Percentiles rank a stretch among this genome's conserved stretches.
Conservation (phyloP, 2,113 vertebrate genomes). For the sheep (Ovis aries) region DNA sequence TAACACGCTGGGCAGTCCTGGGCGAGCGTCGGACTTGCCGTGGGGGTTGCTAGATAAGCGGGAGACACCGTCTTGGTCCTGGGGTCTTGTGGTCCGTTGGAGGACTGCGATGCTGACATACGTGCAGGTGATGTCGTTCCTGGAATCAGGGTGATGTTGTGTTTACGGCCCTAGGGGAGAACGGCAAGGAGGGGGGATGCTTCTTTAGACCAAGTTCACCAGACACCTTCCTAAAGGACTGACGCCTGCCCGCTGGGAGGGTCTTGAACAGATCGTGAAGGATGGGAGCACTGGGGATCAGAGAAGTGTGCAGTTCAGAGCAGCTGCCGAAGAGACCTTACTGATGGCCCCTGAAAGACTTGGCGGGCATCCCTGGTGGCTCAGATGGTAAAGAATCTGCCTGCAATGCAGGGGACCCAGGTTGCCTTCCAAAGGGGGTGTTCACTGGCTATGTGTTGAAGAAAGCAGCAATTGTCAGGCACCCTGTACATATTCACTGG, state of each 20-base stretch:
- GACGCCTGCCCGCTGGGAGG: rapidly evolving
- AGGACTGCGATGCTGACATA: background rate
- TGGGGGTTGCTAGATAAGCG: no score
- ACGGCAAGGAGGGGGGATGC: rapidly evolving
- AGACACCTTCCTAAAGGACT: background rate
- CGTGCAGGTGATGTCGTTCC: rapidly evolving
- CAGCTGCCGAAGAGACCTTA: rapidly evolving
- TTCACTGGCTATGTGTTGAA: background rate
- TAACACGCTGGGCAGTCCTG: rapidly evolving
- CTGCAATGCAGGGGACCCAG: background rate
- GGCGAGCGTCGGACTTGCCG: rapidly evolving
- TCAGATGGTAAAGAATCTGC: background rate
- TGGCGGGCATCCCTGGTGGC: background rate
- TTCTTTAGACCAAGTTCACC: rapidly evolving
- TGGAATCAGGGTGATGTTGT: background rate
- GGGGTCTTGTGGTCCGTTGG: rapidly evolving
- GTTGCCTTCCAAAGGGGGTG: background rate
- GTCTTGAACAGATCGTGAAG: no score
- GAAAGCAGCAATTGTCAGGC: no score
- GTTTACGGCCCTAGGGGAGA: rapidly evolving
- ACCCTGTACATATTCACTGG: rapidly evolving
- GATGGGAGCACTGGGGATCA: background rate
- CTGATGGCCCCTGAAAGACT: rapidly evolving
- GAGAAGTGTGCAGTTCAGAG: background rate
- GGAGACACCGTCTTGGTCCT: rapidly evolving